Evolutionary conservation across 23 tunicate genomes (phyloP), one percentile per base, ranked within the genome.

Genomic region (Corella eumyota): DNA sequence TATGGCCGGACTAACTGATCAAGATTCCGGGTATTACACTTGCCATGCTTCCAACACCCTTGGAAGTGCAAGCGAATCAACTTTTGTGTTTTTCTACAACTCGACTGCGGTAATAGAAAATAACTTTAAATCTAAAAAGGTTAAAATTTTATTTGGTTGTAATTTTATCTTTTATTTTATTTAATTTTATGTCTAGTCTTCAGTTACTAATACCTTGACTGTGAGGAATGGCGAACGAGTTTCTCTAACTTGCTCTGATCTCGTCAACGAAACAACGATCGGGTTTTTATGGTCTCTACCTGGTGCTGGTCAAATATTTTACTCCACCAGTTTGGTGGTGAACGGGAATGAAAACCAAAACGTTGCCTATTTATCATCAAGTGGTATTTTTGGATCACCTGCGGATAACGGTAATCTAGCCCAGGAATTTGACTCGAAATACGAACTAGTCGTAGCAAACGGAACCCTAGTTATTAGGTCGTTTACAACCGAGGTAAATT

Each of bases 11-110:
- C 68, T 77, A 0, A 64, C 31, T n/a, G 34, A 40, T 17, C 19
- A 40, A 3, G 67, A 73, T 48, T 62, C 73, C 23, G 94, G 94
- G 19, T 44, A 62, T 30, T 84, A 84, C 72, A 62, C 65, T 6
- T 84, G 94, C 57, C 34, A 64, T 28, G 94, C 94, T 5, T 27
- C 66, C 45, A 84, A 84, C 66, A 32, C 31, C 4, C 32, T 76
- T 45, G 94, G 94, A 55, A 32, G 60, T 19, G 78, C 64, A 2
- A 56, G 45, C n/a, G 36, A 64, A 44, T 55, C 64, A 3, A 58
- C 82, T 56, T 84, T 64, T 35, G 57, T 79, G 33, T 84, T 37
- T 54, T 69, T 84, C 54, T 84, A 84, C 66, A 84, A 75, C 46
- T 60, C 83, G 15, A 69, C 83, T 2, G 46, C 72, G 65, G 92